Conservation (phyloP, 2,113 vertebrate genomes). For the Prunella himalayana region DNA sequence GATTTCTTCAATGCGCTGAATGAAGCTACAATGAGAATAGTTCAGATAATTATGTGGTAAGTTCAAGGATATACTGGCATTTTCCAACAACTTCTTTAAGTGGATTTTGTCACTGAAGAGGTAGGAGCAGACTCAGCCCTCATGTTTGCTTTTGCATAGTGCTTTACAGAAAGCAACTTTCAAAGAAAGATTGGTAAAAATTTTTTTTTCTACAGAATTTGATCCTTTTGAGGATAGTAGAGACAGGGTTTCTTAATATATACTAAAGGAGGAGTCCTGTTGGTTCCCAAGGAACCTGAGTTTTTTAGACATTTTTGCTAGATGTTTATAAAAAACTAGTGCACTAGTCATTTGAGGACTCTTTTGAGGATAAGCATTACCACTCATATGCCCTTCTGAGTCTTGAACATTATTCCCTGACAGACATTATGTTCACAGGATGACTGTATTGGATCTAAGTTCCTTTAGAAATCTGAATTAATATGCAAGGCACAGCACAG, state of each 20-base stretch:
- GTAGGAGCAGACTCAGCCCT: background rate
- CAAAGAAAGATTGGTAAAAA: background rate
- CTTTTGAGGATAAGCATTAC: background rate
- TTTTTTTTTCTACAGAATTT: background rate
- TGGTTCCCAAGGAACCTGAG: background rate
- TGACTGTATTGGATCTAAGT: background rate
- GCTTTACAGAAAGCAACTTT: background rate
- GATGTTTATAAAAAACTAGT: background rate
- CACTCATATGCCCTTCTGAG: background rate
- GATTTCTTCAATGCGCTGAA: conserved; percentile 97
- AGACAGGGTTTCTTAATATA: background rate
- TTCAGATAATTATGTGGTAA: conserved; percentile 98
- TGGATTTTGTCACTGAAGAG: background rate
- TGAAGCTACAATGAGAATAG: conserved; percentile 94
- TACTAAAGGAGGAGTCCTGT: background rate
- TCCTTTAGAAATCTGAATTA: background rate
- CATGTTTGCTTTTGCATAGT: background rate
- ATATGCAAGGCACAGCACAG: background rate
- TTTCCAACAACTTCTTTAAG: background rate
- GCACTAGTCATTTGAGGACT: background rate
- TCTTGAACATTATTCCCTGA: background rate
- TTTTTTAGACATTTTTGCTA: background rate
- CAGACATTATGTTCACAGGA: background rate
- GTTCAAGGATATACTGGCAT: conserved; percentile 25
- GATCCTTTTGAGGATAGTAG: background rate